phyloP scores from a whole-genome alignment of 2,113 vertebrate species.

The Erythrolamprus reginae region DNA sequence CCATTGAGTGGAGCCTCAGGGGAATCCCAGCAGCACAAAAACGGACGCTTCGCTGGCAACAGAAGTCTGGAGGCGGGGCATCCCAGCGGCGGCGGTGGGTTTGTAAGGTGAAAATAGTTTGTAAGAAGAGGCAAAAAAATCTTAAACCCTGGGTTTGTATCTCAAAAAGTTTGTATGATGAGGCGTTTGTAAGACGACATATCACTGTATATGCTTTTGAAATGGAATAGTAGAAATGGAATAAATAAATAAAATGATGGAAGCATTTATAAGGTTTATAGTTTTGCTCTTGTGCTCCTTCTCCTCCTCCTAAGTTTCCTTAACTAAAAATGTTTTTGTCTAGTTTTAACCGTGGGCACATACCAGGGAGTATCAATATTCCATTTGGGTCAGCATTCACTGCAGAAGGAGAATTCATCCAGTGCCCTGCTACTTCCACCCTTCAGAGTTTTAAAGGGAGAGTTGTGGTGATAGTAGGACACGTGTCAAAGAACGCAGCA shows the following conservation, averaged over 20 bases:
- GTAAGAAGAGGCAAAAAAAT: too few relatives aligned
- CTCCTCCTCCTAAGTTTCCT: slow-evolving; percentile 56
- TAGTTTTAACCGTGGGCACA: slow-evolving; percentile 91
- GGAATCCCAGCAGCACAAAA: too few relatives aligned
- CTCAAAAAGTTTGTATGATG: too few relatives aligned
- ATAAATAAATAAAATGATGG: not conserved
- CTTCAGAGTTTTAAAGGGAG: slow-evolving; percentile 86
- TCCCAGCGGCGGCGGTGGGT: too few relatives aligned
- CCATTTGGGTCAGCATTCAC: slow-evolving; percentile 80
- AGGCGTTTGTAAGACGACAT: too few relatives aligned
- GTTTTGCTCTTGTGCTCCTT: not conserved
- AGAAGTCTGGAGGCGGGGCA: too few relatives aligned
- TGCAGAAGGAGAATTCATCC: slow-evolving; percentile 80
- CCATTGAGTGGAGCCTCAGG: too few relatives aligned
- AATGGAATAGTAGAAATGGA: not conserved
- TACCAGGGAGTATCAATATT: slow-evolving; percentile 91
- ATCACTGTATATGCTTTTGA: not conserved
- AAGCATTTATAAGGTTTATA: not conserved
- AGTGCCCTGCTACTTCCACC: slow-evolving; percentile 72
- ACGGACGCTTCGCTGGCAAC: too few relatives aligned
- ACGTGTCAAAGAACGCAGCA: slow-evolving; percentile 76
- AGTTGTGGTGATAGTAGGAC: slow-evolving; percentile 90
- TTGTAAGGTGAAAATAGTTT: too few relatives aligned
- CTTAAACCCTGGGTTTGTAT: too few relatives aligned
- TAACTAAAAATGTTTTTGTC: slow-evolving; percentile 54